These are phyloP conservation scores for Eleginops maclovinus DNA, from an alignment of 2,113 vertebrate genomes.

Conservation along the genomic window DNA sequence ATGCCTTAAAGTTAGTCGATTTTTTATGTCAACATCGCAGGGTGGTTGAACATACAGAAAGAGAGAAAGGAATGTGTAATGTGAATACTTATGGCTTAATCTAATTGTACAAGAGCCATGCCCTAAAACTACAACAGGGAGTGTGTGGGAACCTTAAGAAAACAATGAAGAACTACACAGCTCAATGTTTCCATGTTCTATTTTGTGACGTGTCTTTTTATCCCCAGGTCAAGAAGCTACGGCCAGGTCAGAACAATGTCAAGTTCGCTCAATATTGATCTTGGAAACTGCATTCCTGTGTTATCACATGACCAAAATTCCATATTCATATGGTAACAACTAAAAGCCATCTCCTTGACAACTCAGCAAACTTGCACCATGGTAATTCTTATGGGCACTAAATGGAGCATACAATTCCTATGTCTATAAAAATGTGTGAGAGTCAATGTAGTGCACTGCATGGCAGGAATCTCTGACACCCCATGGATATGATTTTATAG, in stretches of 20 bases:
- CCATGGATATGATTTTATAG: not conserved
- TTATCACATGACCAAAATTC: not conserved
- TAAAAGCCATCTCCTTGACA: not conserved
- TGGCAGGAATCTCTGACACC: not conserved
- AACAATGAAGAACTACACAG: not conserved
- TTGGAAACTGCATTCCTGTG: not conserved
- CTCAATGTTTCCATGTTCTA: not conserved
- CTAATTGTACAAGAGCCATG: not conserved
- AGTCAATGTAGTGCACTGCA: not conserved
- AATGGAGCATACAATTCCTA: not conserved
- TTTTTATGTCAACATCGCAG: not conserved
- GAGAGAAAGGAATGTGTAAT: not conserved
- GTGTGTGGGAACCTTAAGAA: not conserved
- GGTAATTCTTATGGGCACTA: not conserved
- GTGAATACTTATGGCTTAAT: not conserved
- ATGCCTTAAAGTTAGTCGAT: not conserved
- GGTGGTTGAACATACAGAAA: not conserved
- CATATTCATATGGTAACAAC: not conserved
- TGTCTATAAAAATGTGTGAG: not conserved
- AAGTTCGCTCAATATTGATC: not conserved
- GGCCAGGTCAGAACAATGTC: not conserved
- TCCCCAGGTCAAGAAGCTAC: not conserved
- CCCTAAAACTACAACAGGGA: not conserved
- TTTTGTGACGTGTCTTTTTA: not conserved
- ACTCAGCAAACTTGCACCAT: not conserved